Evolutionary conservation across 2,888 invertebrate species (phyloP).

Genomic region (Drosophila hamatofila): DNA sequence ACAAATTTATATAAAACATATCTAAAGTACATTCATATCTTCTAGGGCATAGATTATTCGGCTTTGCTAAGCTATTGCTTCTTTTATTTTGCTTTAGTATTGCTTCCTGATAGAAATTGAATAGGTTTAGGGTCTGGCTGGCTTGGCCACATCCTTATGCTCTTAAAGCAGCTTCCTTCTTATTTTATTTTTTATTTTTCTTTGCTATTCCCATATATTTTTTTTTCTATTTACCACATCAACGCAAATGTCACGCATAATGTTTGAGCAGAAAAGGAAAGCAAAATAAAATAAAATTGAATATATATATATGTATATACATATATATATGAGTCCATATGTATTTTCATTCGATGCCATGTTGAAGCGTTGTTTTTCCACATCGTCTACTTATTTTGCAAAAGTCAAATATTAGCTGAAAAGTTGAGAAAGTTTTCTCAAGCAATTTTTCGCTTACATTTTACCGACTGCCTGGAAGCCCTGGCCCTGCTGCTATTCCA

Average conservation of each 20-base stretch:
- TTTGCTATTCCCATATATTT: slow-evolving; percentile 19
- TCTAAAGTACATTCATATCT: no score
- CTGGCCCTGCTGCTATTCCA: slow-evolving; percentile 4
- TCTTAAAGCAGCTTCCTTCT: slow-evolving; percentile 31
- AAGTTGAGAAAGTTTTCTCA: slow-evolving; percentile 82
- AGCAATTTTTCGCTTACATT: slow-evolving; percentile 82
- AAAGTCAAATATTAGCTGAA: slow-evolving; percentile 83
- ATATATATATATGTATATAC: slow-evolving; percentile 12
- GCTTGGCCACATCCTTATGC: slow-evolving; percentile 39
- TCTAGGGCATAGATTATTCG: background rate
- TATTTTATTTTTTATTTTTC: slow-evolving; percentile 8
- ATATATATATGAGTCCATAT: slow-evolving; percentile 38
- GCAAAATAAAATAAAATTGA: slow-evolving; percentile 44
- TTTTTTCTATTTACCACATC: slow-evolving; percentile 50
- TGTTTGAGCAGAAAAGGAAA: slow-evolving; percentile 55
- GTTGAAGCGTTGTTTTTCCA: slow-evolving; percentile 72
- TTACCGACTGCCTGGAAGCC: slow-evolving; percentile 44
- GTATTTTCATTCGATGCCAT: slow-evolving; percentile 49
- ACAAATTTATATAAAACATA: background rate
- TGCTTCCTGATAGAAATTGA: slow-evolving; percentile 1
- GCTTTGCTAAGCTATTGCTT: background rate
- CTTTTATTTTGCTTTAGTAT: background rate
- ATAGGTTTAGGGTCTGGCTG: slow-evolving; percentile 36
- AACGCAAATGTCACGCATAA: slow-evolving; percentile 76
- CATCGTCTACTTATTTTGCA: slow-evolving; percentile 78